Conservation (phyloP, 2,888 invertebrate genomes). For the Limnephilus marmoratus region DNA sequence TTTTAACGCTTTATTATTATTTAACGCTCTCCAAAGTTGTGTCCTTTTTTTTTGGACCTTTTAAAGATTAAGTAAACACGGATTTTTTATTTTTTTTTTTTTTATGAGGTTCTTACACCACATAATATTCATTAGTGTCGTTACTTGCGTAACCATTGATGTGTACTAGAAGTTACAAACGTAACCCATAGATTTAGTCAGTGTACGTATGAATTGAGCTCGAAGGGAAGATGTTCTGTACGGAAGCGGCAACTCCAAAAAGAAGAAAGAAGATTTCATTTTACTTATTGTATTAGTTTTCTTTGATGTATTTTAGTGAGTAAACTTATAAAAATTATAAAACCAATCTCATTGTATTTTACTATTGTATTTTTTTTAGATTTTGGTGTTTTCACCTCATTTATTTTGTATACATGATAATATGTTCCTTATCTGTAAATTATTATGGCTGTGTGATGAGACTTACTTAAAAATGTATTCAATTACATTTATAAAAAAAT, state of each 20-base stretch:
- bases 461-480: neutral
- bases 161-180: conserved; percentile 28
- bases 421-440: conserved; percentile 26
- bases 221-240: conserved; percentile 10
- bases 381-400: conserved; percentile 21
- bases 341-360: conserved; percentile 61
- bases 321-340: conserved; percentile 62
- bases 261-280: conserved; percentile 54
- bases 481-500: neutral
- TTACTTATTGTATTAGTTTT: conserved; percentile 55
- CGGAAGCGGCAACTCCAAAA: conserved; percentile 25
- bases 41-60: neutral
- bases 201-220: conserved; percentile 23
- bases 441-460: conserved; percentile 31
- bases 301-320: conserved; percentile 61
- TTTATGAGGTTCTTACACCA: neutral
- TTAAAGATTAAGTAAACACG: neutral
- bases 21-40: neutral
- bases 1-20: neutral
- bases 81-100: neutral
- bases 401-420: conserved; percentile 24
- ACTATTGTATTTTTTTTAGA: conserved; percentile 60
- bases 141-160: conserved; percentile 35
- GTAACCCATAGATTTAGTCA: conserved; percentile 35
- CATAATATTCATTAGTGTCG: neutral